Conservation (phyloP, 2,113 vertebrate genomes). For the Poicephalus meyeri region DNA sequence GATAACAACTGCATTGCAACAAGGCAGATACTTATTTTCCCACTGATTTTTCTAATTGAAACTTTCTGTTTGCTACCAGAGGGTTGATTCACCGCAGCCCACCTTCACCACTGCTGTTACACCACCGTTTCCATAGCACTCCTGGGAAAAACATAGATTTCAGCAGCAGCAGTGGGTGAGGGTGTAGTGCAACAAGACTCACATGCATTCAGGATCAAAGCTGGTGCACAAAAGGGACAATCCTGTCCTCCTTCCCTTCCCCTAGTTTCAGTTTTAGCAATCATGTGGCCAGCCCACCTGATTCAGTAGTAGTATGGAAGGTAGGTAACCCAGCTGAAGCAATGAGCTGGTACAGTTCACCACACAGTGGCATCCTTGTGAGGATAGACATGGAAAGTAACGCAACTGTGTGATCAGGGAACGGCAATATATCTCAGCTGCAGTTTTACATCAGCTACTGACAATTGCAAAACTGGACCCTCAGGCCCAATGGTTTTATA, state of each 20-base stretch:
- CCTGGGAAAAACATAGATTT: neutral
- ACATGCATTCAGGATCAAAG: rapidly evolving
- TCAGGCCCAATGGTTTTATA: constrained; percentile 33
- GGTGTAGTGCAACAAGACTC: neutral
- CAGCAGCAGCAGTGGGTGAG: neutral
- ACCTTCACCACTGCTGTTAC: neutral
- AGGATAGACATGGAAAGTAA: neutral
- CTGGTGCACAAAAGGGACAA: neutral
- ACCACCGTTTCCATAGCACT: neutral
- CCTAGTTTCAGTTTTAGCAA: neutral
- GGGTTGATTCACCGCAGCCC: neutral
- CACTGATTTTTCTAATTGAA: constrained; percentile 24
- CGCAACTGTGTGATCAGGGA: neutral
- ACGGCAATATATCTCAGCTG: neutral
- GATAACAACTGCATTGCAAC: constrained; percentile 23
- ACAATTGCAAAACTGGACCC: neutral
- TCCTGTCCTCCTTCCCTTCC: neutral
- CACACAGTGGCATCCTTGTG: rapidly evolving
- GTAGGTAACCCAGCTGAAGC: neutral
- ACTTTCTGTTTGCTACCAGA: constrained; percentile 21
- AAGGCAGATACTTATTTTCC: constrained; percentile 39
- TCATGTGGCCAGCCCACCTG: neutral
- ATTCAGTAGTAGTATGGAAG: neutral
- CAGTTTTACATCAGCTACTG: neutral
- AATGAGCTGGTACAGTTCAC: neutral